Conservation (phyloP, 2,888 invertebrate species). For the Campoplex nolae region DNA sequence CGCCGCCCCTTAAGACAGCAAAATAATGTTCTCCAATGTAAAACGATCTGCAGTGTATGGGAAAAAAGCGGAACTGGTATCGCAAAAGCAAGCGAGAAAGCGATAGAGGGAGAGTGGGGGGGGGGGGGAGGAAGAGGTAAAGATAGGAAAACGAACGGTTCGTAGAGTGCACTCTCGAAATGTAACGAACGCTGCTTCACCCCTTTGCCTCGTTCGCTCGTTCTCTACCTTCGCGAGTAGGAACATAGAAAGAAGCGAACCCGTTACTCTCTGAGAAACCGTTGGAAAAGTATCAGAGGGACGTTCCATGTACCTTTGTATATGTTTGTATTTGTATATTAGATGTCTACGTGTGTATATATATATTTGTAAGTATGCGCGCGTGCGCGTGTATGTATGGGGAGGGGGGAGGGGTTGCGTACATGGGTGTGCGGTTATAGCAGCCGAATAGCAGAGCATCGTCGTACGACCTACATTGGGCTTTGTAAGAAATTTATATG, state of each 20-base stretch:
- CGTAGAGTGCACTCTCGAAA: constrained; percentile 64
- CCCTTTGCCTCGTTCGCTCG: constrained; percentile 62
- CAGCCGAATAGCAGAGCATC: constrained; percentile 50
- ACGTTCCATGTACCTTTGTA: constrained; percentile 18
- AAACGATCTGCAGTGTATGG: constrained; percentile 25
- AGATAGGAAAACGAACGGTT: constrained; percentile 61
- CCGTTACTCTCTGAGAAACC: constrained; percentile 58
- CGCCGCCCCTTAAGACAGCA: not conserved
- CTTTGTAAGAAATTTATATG: constrained; percentile 70
- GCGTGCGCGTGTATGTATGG: not conserved
- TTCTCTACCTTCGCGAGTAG: constrained; percentile 57
- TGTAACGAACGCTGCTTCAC: constrained; percentile 66
- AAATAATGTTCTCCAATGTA: constrained; percentile 13
- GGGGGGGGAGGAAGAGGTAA: not conserved
- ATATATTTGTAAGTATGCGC: not conserved
- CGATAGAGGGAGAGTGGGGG: not conserved
- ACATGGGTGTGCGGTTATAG: constrained; percentile 18
- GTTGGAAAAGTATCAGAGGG: constrained; percentile 45
- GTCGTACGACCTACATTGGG: constrained; percentile 70
- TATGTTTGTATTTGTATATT: constrained; percentile 16
- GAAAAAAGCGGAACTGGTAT: constrained; percentile 55
- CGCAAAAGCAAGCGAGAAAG: constrained; percentile 11
- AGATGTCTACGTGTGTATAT: not conserved
- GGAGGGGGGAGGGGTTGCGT: not conserved
- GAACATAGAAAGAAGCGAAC: constrained; percentile 32